These are phyloP conservation scores for Stichopus horrens DNA, from an alignment of 53 echinoderm and acorn worm genomes.

Conservation along the genomic window DNA sequence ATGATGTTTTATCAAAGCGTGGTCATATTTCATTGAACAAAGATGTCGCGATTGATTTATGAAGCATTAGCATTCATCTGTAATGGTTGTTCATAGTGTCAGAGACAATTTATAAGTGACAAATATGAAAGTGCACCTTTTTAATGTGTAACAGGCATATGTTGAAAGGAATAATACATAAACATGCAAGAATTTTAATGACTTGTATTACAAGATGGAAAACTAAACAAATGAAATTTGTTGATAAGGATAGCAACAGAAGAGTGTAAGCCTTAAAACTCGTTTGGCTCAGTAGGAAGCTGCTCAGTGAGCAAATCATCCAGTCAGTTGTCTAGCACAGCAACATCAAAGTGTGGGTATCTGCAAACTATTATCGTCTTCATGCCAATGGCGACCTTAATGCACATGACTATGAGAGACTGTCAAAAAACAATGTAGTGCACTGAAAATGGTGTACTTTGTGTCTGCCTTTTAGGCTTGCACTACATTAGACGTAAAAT, in stretches of 20 bases:
- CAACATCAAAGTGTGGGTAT: too few species aligned
- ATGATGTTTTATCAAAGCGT: neutral
- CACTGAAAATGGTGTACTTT: too few species aligned
- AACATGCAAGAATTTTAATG: constrained; percentile 10
- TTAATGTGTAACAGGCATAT: constrained; percentile 11
- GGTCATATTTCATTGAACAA: constrained; percentile 7
- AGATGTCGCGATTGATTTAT: constrained; percentile 4
- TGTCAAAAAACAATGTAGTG: too few species aligned
- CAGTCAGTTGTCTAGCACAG: too few species aligned
- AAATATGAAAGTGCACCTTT: constrained; percentile 5
- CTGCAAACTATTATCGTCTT: too few species aligned
- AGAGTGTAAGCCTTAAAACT: neutral
- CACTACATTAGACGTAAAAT: too few species aligned
- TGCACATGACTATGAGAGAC: too few species aligned
- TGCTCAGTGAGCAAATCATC: too few species aligned
- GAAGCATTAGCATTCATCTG: neutral
- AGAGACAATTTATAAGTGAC: neutral
- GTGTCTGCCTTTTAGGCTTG: too few species aligned
- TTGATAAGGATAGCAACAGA: neutral
- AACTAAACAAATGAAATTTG: neutral
- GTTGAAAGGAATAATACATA: constrained; percentile 1
- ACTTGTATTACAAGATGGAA: neutral
- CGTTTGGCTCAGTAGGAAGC: neutral
- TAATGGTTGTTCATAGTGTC: neutral
- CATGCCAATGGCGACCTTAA: too few species aligned